phyloP scores from a whole-genome alignment of 2,888 invertebrate species.

The Torymus tubicola region DNA sequence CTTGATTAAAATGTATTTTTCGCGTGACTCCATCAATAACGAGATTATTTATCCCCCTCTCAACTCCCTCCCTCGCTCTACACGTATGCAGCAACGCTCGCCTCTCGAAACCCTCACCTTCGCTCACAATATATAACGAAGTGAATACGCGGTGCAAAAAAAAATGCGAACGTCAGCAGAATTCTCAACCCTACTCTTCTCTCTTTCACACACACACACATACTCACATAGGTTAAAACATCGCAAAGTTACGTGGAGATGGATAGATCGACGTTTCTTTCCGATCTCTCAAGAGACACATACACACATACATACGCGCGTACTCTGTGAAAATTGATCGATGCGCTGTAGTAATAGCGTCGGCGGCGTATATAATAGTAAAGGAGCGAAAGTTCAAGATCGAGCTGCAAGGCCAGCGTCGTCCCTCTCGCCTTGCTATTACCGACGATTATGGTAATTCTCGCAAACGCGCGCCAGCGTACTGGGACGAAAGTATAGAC shows the following conservation, averaged over 20 bases:
- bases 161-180: no score
- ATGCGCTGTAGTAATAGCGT: neutral
- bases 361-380: neutral
- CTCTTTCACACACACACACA: no score
- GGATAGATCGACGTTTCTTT: no score
- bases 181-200: no score
- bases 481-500: neutral
- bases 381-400: constrained; percentile 48
- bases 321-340: constrained; percentile 37
- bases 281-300: no score
- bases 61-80: neutral
- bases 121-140: no score
- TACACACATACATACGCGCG: no score
- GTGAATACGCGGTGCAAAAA: no score
- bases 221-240: no score
- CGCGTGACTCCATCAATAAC: constrained; percentile 40
- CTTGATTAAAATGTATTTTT: constrained; percentile 39
- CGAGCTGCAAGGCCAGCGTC: constrained; percentile 47
- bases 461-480: neutral
- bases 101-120: no score
- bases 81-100: no score
- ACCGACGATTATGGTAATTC: constrained; percentile 51
- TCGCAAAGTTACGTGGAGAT: no score
- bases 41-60: constrained; percentile 7
- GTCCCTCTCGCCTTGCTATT: neutral